Base-by-base conservation (phyloP, 2,113 vertebrate genomes). In the Rhabdornis inornatus region DNA sequence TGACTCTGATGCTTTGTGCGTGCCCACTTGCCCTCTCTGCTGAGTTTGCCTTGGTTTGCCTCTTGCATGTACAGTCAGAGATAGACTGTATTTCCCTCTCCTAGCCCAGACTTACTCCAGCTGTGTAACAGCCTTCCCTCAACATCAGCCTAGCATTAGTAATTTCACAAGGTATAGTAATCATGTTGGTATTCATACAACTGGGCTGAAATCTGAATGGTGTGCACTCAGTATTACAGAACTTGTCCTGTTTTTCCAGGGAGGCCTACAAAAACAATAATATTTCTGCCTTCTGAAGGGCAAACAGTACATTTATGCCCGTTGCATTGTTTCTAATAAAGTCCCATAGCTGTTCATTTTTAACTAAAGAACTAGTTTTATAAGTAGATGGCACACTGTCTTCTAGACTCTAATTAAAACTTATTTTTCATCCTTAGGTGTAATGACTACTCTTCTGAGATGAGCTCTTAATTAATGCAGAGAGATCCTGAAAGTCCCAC, bases 381-480 rank as follows among this genome's bases (percentile, higher is more conserved):
- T 95, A 96, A 97, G 87, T 93, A 86, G 91, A 96, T 97, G 96
- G 97, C 97, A 98, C 83, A 78, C 92, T 97, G 95, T 96, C 97
- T 97, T 97, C 96, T 96, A 89, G 89, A 97, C 94, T 94, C 94
- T 97, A 98, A 97, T 98, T 97, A 98, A 98, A 98, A 98, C 96
- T 98, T 98, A 91, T 97, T 97, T 97, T 98, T 96, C 95, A 96
- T 98, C 98, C 97, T 98, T 97, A 98, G 98, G 98, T 98, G 93
- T 96, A 97, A 98, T 92, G 95, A 97, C 96, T 97, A 63, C 94
- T 98, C 97, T 98, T 96, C 97, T 97, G 98, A 98, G 98, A 98
- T 97, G 92, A 97, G 93, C 94, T 97, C 97, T 98, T 98, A 98
- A 98, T 98, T 98, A 98, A 98, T 98, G 97, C 96, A 97, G 92